Evolutionary conservation across 2,888 invertebrate genomes (phyloP).

Genomic region (Drosophila cognata): DNA sequence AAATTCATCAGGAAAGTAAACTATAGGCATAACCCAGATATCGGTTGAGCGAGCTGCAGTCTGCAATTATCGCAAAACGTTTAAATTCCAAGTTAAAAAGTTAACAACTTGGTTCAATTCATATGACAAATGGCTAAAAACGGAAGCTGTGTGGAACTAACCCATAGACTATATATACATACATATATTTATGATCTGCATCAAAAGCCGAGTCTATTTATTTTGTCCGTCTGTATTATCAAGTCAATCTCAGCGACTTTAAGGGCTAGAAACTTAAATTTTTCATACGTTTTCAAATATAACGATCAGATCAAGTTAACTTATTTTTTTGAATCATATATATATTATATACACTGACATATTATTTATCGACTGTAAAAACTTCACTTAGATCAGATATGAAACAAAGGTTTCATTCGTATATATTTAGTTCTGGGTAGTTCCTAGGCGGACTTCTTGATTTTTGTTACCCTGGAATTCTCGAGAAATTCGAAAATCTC

Average conservation of each 20-base stretch:
- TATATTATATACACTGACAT: too few relatives aligned
- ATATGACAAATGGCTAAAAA: not conserved
- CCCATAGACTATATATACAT: not conserved
- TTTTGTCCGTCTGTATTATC: not conserved
- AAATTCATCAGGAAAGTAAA: not conserved
- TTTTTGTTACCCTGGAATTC: too few relatives aligned
- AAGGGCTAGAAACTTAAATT: not conserved
- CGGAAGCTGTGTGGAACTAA: not conserved
- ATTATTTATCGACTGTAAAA: too few relatives aligned
- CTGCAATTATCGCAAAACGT: not conserved
- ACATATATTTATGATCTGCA: not conserved
- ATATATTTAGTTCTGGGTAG: too few relatives aligned
- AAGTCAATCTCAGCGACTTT: not conserved
- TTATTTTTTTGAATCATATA: not conserved
- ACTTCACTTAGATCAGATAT: too few relatives aligned
- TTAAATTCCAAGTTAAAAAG: not conserved
- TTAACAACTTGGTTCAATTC: not conserved
- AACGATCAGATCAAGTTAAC: not conserved
- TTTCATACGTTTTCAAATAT: not conserved
- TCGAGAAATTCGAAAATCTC: too few relatives aligned
- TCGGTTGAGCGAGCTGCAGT: slow-evolving; percentile 8
- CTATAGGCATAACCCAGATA: slow-evolving; percentile 13
- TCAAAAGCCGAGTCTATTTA: not conserved
- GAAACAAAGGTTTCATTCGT: too few relatives aligned
- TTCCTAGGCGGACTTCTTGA: too few relatives aligned